These are phyloP conservation scores for Tenthredo scrophulariae DNA, from an alignment of 2,888 invertebrate species.

Conservation along the genomic window DNA sequence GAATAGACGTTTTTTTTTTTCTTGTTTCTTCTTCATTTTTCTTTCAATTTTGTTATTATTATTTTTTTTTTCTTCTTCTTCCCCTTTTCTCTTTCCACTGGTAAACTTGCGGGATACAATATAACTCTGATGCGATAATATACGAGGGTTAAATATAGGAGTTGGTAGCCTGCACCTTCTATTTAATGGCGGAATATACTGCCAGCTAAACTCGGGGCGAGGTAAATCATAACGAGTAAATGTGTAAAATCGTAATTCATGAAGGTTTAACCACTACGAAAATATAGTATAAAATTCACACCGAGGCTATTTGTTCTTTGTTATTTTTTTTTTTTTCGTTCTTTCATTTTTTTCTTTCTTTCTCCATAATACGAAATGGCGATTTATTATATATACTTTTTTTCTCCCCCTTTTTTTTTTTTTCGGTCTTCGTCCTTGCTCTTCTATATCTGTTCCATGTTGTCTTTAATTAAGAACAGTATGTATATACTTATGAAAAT, in stretches of 20 bases:
- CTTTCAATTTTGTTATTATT: not conserved
- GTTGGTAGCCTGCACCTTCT: slow-evolving; percentile 6
- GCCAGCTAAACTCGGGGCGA: slow-evolving; percentile 4
- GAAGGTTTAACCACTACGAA: not conserved
- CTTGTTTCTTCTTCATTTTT: not conserved
- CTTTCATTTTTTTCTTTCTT: not conserved
- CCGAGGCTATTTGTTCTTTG: not conserved
- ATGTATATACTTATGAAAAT: too few species aligned
- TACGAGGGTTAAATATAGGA: slow-evolving; percentile 25
- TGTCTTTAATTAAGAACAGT: too few species aligned
- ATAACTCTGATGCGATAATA: slow-evolving; percentile 28
- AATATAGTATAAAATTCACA: not conserved
- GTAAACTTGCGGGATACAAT: slow-evolving; percentile 18
- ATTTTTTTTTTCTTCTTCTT: not conserved
- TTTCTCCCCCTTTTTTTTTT: too few species aligned
- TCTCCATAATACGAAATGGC: not conserved
- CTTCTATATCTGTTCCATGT: too few species aligned
- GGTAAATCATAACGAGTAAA: slow-evolving; percentile 11
- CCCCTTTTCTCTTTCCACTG: not conserved
- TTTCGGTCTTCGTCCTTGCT: not conserved
- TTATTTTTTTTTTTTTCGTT: not conserved
- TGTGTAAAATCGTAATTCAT: slow-evolving; percentile 21
- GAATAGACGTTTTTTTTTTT: not conserved
- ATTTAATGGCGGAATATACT: slow-evolving; percentile 14
- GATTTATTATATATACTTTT: not conserved